Base-by-base conservation (phyloP, 2,888 invertebrate genomes). In the Pandemis cinnamomeana region DNA sequence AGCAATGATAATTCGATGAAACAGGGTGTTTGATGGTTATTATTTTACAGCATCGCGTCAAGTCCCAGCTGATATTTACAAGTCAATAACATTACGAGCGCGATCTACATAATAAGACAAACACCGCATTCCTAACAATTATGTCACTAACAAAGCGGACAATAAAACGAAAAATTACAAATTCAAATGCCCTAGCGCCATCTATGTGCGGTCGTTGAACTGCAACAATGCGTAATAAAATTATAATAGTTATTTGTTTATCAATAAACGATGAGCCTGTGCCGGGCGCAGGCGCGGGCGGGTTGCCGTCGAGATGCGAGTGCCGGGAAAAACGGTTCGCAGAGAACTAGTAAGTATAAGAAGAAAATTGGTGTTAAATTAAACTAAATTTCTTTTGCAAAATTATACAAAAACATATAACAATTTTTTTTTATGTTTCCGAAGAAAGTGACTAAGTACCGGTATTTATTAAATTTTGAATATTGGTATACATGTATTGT, bases 241-340 rank as follows among this genome's bases (percentile, higher is more conserved):
- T 89, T 86, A 91, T 92, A 91, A 92, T 89, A 82, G 90, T 90
- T 91, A 91, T 91, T 92, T 91, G 92, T 91, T 90, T 91, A 91
- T 91, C 90, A 90, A 92, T 91, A 90, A 87, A 84, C 84, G 86
- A 92, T 93, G 92, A 89, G 92, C 92, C 93, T 93, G 90, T 91
- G 91, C 88, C 88, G 89, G 89, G 86, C 89, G 89, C 84, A 84
- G 78, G 80, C 75, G 83, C 78, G 79, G 75, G 77, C 82, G 83
- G 88, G 89, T 92, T 90, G 85, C 83, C 90, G 90, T 91, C 82
- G 84, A 84, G 89, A 89, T 89, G n/a, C 41, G 27, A 44, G 63
- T 13, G 20, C 46, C 27, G 46, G 67, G 48, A 70, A 55, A 73
- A 70, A 27, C 15, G 36, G 10, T 36, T 36, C 2, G 27, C 27